Evolutionary conservation across 2,797 vertebrate genomes (phyloP), one percentile per base, ranked within the genome.

Genomic region (Tapirus indicus): DNA sequence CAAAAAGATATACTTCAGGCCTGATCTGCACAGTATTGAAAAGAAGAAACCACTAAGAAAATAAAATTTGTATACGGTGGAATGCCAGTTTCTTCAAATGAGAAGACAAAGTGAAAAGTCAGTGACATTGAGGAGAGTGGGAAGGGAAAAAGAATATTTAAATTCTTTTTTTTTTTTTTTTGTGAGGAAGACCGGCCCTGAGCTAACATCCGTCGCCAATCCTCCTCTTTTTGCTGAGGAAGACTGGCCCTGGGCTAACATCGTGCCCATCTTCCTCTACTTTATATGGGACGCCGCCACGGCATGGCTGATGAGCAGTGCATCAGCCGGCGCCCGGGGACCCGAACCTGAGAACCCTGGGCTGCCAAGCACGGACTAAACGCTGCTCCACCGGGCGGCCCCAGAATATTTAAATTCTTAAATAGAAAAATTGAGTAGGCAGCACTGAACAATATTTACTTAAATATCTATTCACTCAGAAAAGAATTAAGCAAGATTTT

Each of bases 391-490:
- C 38, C 38, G 38, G 38, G 38, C 38, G 38, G 38, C 38, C 4
- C 38, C 38, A 38, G 38, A 38, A 38, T 38, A 38, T 38, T 38
- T 9, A 83, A 64, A 35, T 32, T 41, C 92, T 92, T 69, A 35
- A 94, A 52, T 75, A 88, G 60, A 88, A 95, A 72, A 79, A 66
- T 72, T 88, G n/a, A 75, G 38, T 75, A 54, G 69, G 11, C 18
- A 80, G 25, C 21, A 82, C 29, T 49, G 68, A 74, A 20, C 10
- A 92, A 87, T 93, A 11, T 68, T 88, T 85, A 49, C 25, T 89
- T 89, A 64, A 77, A 83, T 62, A 17, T 60, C 27, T 78, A 32
- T 52, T 83, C 35, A 64, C 62, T 83, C 18, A 88, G 35, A 56
- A 88, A 64, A 75, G 16, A 75, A 80, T 91, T 72, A 66, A 80